Base-by-base conservation (phyloP, 2,113 vertebrate genomes). In the Aphelocoma coerulescens region DNA sequence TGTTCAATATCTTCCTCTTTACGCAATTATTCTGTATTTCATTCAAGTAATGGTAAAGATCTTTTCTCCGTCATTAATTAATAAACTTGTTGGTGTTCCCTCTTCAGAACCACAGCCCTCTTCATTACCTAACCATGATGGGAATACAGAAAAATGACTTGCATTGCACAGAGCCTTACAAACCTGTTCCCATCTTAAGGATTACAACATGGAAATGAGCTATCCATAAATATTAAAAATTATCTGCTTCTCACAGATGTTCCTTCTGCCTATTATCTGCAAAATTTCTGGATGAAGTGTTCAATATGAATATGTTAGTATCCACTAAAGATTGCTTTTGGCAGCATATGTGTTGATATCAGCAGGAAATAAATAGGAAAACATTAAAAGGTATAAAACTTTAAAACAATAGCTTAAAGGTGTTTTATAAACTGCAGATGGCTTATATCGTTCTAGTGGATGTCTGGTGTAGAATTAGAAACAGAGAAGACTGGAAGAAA, bases 341-440 rank as follows among this genome's bases (percentile, higher is more conserved):
- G 97, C 95, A 98, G 95, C 66, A 55, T 97, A 82, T 96, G 89
- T 97, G 96, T 98, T 98, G 96, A 93, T 98, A 98, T 96, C 97
- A 97, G 97, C 96, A 97, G 97, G 97, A 97, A 97, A 98, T 97
- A 98, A 97, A 97, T 97, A 97, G 84, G 80, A 98, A 98, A 97
- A 93, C 96, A 96, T 97, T 98, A 98, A 98, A 98, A 98, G 91
- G 92, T 97, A 96, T 97, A 95, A 97, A 97, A 97, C 82, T 97
- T 97, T 98, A 97, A 98, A 98, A 98, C 97, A 98, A 97, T 98
- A 97, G 97, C 97, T 98, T 97, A 97, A 98, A 98, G 97, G 96
- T 98, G 80, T 98, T 97, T 98, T 98, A 96, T 97, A 98, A 98
- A 97, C 93, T 98, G 96, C 97, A 98, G 96, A 98, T 98, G 97